Evolutionary conservation across 2,113 vertebrate species (phyloP), one percentile per base, ranked within the genome.

Genomic region (Oostethus manadensis): DNA sequence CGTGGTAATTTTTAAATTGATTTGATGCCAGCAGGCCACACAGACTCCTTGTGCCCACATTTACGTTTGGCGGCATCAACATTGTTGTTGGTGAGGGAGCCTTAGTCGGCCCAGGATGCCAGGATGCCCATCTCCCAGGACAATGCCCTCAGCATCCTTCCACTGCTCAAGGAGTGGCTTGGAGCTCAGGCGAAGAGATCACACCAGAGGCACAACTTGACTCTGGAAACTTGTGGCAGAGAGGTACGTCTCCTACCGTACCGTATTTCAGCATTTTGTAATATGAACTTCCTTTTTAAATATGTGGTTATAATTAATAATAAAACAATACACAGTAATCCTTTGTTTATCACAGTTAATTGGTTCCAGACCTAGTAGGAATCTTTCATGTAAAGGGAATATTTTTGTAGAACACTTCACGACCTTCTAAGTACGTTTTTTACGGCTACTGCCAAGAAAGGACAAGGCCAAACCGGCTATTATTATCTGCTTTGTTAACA

Each of bases 71-170:
- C 58, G 56, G 20, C 53, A 56, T 53, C 57, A 21, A 46, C 45
- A 46, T 15, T 22, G 57, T 68, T 69, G 35, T 35, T 17, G 33
- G 58, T 62, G 60, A 77, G 67, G 47, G 56, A 65, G 53, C 38
- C 29, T 53, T 60, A 42, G 17, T 16, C 20, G 62, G 70, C 75
- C 73, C 64, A 81, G 90, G 88, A 97, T 91, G 91, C 81, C 64
- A 90, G 82, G 54, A 98, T 98, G 96, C 95, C 95, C 75, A 94
- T 98, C 86, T 97, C 94, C 8, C 93, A 95, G 83, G 94, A 98
- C 87, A 98, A 98, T 71, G 94, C 94, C 1, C 66, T 80, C 77
- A 83, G 91, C 72, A 93, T 94, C 82, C 93, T 97, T 47, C 71
- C 90, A 55, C 90, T 98, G 76, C 90, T 98, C 71, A 92, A 90